Conservation (phyloP, 1,140 invertebrate species). For the Heliconius hewitsoni region DNA sequence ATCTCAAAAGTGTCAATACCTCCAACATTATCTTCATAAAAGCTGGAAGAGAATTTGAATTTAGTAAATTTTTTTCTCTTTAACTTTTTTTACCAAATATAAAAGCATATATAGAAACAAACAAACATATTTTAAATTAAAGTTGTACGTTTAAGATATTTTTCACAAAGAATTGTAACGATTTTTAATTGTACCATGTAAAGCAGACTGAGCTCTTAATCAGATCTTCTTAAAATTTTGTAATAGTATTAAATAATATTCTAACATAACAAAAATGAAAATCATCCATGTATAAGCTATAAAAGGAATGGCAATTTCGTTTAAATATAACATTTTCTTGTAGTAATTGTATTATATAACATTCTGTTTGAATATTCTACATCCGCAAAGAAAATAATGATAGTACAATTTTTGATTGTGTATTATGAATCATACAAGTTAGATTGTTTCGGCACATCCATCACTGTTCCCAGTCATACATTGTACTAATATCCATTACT, state of each 20-base stretch:
- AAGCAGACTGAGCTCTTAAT: background rate
- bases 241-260: background rate
- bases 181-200: background rate
- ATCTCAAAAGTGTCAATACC: too few species aligned
- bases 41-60: too few species aligned
- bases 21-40: too few species aligned
- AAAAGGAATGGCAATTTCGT: background rate
- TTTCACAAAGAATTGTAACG: background rate
- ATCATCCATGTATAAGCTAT: background rate
- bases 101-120: too few species aligned
- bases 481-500: background rate
- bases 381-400: slow-evolving; percentile 12
- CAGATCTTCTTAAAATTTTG: background rate
- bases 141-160: too few species aligned
- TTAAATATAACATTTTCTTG: background rate
- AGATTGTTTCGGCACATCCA: slow-evolving; percentile 4
- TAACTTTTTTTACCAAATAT: too few species aligned
- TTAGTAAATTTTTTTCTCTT: too few species aligned
- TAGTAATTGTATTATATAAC: background rate
- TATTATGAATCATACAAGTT: background rate
- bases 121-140: background rate
- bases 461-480: background rate
- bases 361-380: background rate
- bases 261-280: background rate
- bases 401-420: background rate